Evolutionary conservation across 2,797 vertebrate genomes (phyloP).

Genomic region (Potorous gilbertii): DNA sequence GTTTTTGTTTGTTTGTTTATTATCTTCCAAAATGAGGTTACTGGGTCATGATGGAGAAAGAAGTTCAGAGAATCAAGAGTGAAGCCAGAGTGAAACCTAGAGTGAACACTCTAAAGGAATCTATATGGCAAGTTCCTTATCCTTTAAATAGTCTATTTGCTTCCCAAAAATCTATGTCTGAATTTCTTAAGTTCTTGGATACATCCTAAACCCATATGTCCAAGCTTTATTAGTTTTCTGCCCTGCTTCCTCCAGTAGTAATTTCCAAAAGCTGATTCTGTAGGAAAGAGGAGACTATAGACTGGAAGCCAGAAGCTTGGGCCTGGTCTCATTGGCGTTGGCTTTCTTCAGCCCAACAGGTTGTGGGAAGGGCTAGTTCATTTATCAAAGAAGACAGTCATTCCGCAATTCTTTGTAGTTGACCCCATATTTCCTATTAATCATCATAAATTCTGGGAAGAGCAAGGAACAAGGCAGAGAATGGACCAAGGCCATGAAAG

Average conservation of each 20-base stretch:
- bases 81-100: not conserved
- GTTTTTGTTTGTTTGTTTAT: not conserved
- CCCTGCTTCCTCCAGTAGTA: not conserved
- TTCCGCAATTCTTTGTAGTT: not conserved
- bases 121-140: not conserved
- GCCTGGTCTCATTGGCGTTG: not conserved
- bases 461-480: not conserved
- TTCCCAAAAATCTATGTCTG: not conserved
- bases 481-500: not conserved
- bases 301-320: not conserved
- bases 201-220: not conserved
- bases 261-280: not conserved
- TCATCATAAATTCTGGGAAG: not conserved
- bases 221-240: not conserved
- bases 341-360: not conserved
- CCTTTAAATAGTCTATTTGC: not conserved
- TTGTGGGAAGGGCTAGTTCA: not conserved
- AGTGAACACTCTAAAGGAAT: not conserved
- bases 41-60: not conserved
- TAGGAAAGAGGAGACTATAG: not conserved
- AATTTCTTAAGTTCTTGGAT: not conserved
- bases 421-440: not conserved
- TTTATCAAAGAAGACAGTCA: not conserved
- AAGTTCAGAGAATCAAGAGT: not conserved
- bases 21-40: not conserved